Conservation (phyloP, 2,797 vertebrate genomes). For the Cheracebus regulus region DNA sequence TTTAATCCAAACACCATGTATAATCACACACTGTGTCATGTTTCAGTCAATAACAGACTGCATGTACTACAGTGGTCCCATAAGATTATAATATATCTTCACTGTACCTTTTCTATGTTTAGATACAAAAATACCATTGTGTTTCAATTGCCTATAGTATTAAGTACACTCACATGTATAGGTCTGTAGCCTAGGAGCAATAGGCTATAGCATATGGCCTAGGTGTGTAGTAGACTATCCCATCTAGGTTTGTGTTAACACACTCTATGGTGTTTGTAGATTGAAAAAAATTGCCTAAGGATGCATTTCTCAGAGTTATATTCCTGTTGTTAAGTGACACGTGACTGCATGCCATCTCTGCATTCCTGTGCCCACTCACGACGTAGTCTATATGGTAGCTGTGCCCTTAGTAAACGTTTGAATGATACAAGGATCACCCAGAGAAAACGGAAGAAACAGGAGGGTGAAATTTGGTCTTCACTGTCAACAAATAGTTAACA, state of each 20-base stretch:
- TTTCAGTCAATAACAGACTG: not conserved
- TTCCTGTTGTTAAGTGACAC: not conserved
- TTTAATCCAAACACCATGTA: not conserved
- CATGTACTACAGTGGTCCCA: not conserved
- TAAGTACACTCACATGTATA: not conserved
- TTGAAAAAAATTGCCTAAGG: not conserved
- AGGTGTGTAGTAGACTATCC: not conserved
- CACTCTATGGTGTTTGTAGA: not conserved
- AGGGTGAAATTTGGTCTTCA: not conserved
- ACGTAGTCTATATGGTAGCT: not conserved
- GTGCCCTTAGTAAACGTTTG: not conserved
- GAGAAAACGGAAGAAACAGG: not conserved
- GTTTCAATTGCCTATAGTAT: not conserved
- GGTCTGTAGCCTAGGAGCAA: not conserved
- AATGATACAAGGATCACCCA: not conserved
- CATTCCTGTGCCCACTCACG: not conserved
- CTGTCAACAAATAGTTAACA: not conserved
- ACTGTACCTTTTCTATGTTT: not conserved
- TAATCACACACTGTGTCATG: not conserved
- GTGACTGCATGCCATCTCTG: not conserved
- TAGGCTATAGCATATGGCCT: not conserved
- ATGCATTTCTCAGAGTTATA: not conserved
- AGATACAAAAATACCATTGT: not conserved
- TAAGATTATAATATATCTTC: not conserved
- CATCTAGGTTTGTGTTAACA: not conserved